phyloP scores from a whole-genome alignment of 1,140 invertebrate species.

The Scaptomyza pallida region DNA sequence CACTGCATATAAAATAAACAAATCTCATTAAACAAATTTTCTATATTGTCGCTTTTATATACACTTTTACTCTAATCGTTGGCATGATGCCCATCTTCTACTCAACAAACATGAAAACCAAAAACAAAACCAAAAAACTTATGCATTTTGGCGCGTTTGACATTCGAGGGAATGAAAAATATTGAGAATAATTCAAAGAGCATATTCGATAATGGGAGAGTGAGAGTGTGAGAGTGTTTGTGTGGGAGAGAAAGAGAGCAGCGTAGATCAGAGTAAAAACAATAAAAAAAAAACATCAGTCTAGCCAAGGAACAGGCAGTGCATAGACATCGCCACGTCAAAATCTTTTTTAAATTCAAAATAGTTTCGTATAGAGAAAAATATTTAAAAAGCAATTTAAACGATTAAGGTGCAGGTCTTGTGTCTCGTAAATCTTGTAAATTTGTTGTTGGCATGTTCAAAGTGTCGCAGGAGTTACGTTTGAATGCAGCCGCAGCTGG shows the following conservation, averaged over 20 bases:
- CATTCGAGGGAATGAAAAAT: conserved; percentile 23
- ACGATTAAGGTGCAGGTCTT: conserved; percentile 7
- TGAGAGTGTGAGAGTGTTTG: neutral
- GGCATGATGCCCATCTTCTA: conserved; percentile 53
- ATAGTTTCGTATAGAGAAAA: conserved; percentile 32
- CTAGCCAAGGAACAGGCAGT: conserved; percentile 46
- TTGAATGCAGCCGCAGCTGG: conserved; percentile 59
- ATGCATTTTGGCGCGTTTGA: conserved; percentile 32
- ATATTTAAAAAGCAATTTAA: conserved; percentile 42
- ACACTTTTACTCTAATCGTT: conserved; percentile 29
- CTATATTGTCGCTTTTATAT: conserved; percentile 1
- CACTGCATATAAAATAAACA: conserved; percentile 9
- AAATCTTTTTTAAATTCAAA: conserved; percentile 35
- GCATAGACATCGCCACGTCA: conserved; percentile 35
- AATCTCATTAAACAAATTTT: conserved; percentile 10
- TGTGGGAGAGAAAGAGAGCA: neutral
- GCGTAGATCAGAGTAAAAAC: neutral
- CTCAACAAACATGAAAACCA: conserved; percentile 28
- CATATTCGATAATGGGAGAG: conserved; percentile 10
- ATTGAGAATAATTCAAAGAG: conserved; percentile 47
- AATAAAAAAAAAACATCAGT: conserved; percentile 38
- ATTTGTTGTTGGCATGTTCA: conserved; percentile 63
- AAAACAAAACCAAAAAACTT: conserved; percentile 53
- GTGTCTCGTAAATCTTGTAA: neutral
- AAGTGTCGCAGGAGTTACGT: conserved; percentile 81